Percentiles rank a stretch among this genome's conserved stretches.
Evolutionary conservation across 1,140 invertebrate species (phyloP).

Genomic region (Sesamia nonagrioides): DNA sequence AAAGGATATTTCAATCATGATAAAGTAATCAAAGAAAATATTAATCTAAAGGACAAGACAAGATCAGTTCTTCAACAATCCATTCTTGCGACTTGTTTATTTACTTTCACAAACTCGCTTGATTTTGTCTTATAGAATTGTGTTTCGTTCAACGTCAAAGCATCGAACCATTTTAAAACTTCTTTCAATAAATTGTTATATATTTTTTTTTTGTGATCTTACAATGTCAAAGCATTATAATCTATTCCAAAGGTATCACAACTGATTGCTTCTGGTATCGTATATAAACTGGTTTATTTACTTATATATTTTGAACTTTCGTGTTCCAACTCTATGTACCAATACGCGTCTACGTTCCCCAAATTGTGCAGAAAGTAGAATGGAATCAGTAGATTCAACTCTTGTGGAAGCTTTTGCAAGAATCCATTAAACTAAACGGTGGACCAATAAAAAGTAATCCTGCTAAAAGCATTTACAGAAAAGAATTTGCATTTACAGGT

Average conservation of each 20-base stretch:
- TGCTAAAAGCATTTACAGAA: not conserved
- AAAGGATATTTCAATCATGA: constrained; percentile 3
- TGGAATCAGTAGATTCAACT: not conserved
- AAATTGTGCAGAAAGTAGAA: not conserved
- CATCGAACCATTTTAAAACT: not conserved
- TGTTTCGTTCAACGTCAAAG: not conserved
- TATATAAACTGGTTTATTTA: too few species aligned
- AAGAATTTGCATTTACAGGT: too few species aligned
- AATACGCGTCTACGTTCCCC: too few species aligned
- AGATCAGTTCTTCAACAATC: not conserved
- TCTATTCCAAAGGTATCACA: not conserved
- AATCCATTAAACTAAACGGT: not conserved
- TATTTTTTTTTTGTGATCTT: not conserved
- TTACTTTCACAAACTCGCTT: constrained; percentile 14
- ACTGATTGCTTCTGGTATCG: constrained; percentile 7
- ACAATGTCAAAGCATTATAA: not conserved
- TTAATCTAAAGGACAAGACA: constrained; percentile 13
- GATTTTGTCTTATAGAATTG: constrained; percentile 7
- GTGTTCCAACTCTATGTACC: too few species aligned
- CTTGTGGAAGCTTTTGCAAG: too few species aligned
- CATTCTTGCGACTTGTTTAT: not conserved
- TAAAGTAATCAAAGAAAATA: not conserved
- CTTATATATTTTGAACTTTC: not conserved
- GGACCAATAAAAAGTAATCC: not conserved
- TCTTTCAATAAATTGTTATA: constrained; percentile 14